Evolutionary conservation across 1,140 invertebrate genomes (phyloP), one percentile per base, ranked within the genome.

Genomic region (Leptinotarsa defecta): DNA sequence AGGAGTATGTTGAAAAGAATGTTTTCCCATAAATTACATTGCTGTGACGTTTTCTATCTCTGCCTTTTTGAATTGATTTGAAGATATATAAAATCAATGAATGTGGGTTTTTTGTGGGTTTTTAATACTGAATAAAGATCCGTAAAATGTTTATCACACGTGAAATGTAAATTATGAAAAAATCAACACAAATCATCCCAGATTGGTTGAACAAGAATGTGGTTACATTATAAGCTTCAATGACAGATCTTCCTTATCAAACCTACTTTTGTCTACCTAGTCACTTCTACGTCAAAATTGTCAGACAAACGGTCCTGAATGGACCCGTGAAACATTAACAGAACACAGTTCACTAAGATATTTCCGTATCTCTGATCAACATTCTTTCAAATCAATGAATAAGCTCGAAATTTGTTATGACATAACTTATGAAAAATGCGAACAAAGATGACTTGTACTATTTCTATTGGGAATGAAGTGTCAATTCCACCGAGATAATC

Each of bases 361-460:
- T 72, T 73, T 71, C 20, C 43, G 71, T 79, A 77, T 79, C 78
- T 79, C 73, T n/a, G 65, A 52, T 69, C 73, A 22, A 61, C 48
- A 20, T 64, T 77, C 78, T 77, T 77, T 68, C 78, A 75, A 72
- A 34, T 79, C 73, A 76, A 79, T 79, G 78, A 79, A 79, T 79
- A 77, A 74, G 67, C 63, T 73, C 74, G 76, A 79, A 79, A 79
- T 79, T 76, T 79, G 78, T 79, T 79, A 77, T 79, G 78, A 79
- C 78, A 77, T 68, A 76, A 77, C 74, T 79, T 79, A 79, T 79
- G 78, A 79, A 79, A 79, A 77, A 77, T 79, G 74, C 78, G 75
- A 79, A 73, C 74, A 74, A 76, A 48, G 74, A 77, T 77, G 76
- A 79, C 76, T 79, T 68, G 76, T 72, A 76, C n/a, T 77, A 77